phyloP scores from a whole-genome alignment of 2,113 vertebrate genomes.

The Gymnorhina tibicen region DNA sequence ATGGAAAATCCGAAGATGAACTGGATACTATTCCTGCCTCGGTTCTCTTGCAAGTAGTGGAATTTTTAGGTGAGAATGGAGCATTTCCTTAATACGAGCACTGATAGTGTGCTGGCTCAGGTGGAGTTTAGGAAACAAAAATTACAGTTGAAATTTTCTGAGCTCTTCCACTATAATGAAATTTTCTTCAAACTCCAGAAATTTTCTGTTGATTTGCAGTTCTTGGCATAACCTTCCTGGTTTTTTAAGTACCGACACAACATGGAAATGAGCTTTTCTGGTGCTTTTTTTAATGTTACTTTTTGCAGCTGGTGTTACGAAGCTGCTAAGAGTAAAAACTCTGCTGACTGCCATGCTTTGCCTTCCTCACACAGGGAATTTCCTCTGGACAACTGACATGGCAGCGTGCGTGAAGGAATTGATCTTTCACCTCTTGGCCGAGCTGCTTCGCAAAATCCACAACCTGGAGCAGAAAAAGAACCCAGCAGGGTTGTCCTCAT shows the following conservation, averaged over 20 bases:
- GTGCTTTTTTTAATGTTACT: neutral
- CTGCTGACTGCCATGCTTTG: neutral
- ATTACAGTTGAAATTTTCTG: neutral
- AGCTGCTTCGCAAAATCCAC: conserved; percentile 91
- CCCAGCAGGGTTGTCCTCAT: conserved; percentile 84
- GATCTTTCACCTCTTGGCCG: conserved; percentile 89
- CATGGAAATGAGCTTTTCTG: fast-evolving
- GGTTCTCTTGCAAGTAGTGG: conserved; percentile 91
- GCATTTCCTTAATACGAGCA: neutral
- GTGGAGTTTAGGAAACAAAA: neutral
- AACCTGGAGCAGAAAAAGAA: conserved; percentile 87
- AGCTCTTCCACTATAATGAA: neutral
- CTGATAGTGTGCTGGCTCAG: neutral
- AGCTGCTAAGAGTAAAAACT: neutral
- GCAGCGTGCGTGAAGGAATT: conserved; percentile 92
- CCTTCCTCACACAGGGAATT: conserved; percentile 76
- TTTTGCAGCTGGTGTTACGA: neutral
- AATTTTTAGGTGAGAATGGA: conserved; percentile 83
- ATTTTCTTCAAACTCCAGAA: neutral
- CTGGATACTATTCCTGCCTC: conserved; percentile 87
- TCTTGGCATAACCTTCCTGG: neutral
- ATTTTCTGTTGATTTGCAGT: neutral
- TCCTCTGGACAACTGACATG: conserved; percentile 95
- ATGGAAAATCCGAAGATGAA: conserved; percentile 87
- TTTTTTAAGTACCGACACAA: neutral